These are phyloP conservation scores for Centropus bengalensis DNA, from an alignment of 2,113 vertebrate genomes.

Conservation along the genomic window DNA sequence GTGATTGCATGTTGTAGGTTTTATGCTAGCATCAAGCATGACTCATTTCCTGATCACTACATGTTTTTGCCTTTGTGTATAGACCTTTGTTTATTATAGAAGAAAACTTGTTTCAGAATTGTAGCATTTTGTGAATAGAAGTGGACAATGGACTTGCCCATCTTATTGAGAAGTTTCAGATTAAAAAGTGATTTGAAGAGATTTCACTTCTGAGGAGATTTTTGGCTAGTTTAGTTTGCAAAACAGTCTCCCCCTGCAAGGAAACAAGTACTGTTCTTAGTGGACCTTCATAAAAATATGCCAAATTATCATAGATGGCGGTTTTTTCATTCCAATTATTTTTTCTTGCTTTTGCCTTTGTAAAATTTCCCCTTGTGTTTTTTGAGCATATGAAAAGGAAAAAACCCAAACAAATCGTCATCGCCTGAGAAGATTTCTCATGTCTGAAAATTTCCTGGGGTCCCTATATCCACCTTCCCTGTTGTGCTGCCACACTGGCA, in stretches of 20 bases:
- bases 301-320: not conserved
- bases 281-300: not conserved
- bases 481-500: not conserved
- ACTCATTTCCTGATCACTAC: constrained; percentile 39
- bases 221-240: not conserved
- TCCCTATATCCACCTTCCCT: not conserved
- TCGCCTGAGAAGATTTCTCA: not conserved
- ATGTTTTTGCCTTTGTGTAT: not conserved
- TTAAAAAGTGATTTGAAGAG: not conserved
- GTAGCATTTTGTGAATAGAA: not conserved
- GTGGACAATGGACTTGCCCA: not conserved
- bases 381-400: not conserved
- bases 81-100: not conserved
- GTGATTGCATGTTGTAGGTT: not conserved
- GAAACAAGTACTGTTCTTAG: not conserved
- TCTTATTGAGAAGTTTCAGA: not conserved
- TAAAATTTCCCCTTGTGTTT: not conserved
- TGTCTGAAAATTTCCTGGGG: not conserved
- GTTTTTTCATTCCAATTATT: not conserved
- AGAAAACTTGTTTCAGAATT: not conserved
- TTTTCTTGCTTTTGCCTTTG: not conserved
- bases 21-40: not conserved
- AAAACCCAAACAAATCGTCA: not conserved
- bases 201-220: not conserved
- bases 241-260: not conserved